Percentiles rank a stretch among this genome's conserved stretches.
phyloP scores from a whole-genome alignment of 2,113 vertebrate genomes.

The Cervus canadensis region DNA sequence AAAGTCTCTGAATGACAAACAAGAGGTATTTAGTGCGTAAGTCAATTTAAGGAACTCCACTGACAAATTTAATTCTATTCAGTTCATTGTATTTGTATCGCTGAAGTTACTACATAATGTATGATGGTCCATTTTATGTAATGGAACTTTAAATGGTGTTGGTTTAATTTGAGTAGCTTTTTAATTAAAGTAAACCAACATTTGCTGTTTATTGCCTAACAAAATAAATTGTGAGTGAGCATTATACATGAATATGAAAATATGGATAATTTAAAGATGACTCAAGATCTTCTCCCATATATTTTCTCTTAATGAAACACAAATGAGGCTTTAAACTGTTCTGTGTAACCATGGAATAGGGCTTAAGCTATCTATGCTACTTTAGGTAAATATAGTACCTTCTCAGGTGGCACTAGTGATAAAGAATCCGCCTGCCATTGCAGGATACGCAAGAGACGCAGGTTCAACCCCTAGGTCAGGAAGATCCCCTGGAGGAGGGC shows the following conservation, averaged over 20 bases:
- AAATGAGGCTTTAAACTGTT: background rate
- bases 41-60: background rate
- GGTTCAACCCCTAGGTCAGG: background rate
- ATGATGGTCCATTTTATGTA: background rate
- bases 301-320: background rate
- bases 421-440: background rate
- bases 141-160: slow-evolving; percentile 49
- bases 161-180: slow-evolving; percentile 54
- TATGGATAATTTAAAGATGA: background rate
- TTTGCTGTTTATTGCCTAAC: slow-evolving; percentile 26
- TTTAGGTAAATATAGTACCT: background rate
- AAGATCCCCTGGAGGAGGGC: background rate
- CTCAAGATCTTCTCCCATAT: background rate
- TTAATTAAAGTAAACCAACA: slow-evolving; percentile 55
- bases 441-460: background rate
- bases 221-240: slow-evolving; percentile 18
- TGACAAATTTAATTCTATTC: background rate
- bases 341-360: background rate
- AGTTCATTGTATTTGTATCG: background rate
- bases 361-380: background rate
- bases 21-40: background rate
- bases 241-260: slow-evolving; percentile 15
- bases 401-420: background rate
- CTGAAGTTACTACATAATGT: background rate
- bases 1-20: background rate